Evolutionary conservation across 2,113 vertebrate species (phyloP), one percentile per base, ranked within the genome.

Genomic region (Numida meleagris): DNA sequence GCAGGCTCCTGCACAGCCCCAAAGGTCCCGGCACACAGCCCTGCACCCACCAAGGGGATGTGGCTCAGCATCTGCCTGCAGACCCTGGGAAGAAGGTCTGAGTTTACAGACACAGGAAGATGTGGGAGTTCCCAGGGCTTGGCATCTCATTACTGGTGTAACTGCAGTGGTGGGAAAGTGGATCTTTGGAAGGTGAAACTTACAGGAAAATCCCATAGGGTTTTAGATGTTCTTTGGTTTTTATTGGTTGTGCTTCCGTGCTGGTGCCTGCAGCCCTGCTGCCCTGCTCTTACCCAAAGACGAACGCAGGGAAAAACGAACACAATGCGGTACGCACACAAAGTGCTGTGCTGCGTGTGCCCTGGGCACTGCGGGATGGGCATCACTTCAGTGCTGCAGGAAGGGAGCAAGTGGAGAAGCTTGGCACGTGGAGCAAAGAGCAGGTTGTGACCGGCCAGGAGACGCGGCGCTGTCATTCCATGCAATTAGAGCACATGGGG

Each of bases 251-350:
- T 51, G 9, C 24, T 8, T 46, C 53, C 15, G 11, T 73, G 33
- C 23, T 6, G 27, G 42, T 24, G 10, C 5, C 0, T 0, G 59
- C 71, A 66, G 67, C 62, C 59, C 25, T 0, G 0, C 2, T 0
- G 2, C 27, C 68, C 82, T 6, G 38, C 2, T 66, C 57, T 57
- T 40, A 51, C 71, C 57, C 3, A 0, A 40, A 43, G 57, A 45
- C 0, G 14, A 73, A 45, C 43, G 58, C 9, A 36, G 7, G 16
- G 45, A 61, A 18, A 4, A 5, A 27, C 0, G 55, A 19, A 19
- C 65, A 11, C 15, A 12, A 17, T 17, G 43, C 17, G 43, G 42
- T 42, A n/a, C n/a, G n/a, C 23, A 21, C 1, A 10, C 29, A 0
- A 1, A 27, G 40, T 2, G 36, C 13, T 67, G 21, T 9, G 2